Percentiles rank a stretch among this genome's conserved stretches.
These are phyloP conservation scores for Drosophila longiperda DNA, from an alignment of 2,888 invertebrate species.

Conservation along the genomic window DNA sequence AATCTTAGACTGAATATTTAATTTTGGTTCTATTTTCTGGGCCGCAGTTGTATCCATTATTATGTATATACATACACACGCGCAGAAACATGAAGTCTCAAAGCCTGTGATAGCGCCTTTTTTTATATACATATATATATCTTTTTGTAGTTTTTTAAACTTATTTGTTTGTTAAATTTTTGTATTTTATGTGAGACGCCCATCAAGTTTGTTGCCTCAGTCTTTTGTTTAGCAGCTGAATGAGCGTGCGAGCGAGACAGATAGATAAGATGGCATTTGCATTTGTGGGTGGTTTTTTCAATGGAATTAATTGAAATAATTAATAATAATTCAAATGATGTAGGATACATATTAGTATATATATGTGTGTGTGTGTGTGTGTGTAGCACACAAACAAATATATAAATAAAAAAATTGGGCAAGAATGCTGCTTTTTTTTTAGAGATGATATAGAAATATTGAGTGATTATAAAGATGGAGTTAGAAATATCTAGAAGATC, in stretches of 20 bases:
- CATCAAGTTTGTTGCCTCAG: conserved; percentile 75
- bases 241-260: conserved; percentile 9
- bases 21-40: not conserved
- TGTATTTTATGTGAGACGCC: conserved; percentile 14
- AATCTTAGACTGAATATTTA: not conserved
- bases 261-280: not conserved
- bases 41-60: not conserved
- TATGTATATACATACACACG: not conserved
- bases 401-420: not conserved
- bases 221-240: conserved; percentile 72
- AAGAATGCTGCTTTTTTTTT: not conserved
- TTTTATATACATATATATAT: conserved; percentile 1
- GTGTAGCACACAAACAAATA: not conserved
- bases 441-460: not conserved
- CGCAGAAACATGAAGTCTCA: not conserved
- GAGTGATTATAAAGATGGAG: not conserved
- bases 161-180: conserved; percentile 12
- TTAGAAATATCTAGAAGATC: not conserved
- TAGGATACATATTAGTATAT: not conserved
- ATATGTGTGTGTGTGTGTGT: not conserved
- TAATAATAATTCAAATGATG: conserved; percentile 28
- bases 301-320: conserved; percentile 29
- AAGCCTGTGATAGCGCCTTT: not conserved
- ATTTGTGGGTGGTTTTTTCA: conserved; percentile 44
- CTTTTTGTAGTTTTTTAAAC: conserved; percentile 15